Evolutionary conservation across 1,140 invertebrate genomes (phyloP).

Genomic region (Ladona fulva): DNA sequence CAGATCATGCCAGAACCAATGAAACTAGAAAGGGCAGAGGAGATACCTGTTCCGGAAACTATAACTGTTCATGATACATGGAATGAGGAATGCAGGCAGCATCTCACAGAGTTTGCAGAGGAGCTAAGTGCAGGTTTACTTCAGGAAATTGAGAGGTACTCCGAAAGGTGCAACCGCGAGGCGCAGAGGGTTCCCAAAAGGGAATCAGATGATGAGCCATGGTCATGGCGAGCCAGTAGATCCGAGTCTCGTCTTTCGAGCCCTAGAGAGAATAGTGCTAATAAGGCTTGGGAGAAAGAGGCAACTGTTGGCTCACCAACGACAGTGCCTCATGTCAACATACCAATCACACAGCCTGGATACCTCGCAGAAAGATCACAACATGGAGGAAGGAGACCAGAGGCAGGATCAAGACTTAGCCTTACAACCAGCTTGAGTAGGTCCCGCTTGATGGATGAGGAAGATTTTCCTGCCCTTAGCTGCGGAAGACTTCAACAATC

Average conservation of each 20-base stretch:
- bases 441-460: neutral
- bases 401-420: neutral
- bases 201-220: neutral
- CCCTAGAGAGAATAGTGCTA: neutral
- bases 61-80: conserved; percentile 36
- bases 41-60: neutral
- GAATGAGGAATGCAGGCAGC: conserved; percentile 52
- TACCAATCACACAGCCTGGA: neutral
- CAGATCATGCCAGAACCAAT: neutral
- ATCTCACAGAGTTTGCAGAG: conserved; percentile 67
- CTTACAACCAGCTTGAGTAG: neutral
- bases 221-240: neutral
- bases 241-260: neutral
- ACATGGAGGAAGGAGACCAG: neutral
- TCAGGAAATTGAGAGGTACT: conserved; percentile 62
- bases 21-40: neutral
- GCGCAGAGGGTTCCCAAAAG: neutral
- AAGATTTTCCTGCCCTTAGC: neutral
- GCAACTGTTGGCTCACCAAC: neutral
- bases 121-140: conserved; percentile 62
- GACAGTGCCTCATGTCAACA: neutral
- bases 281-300: neutral
- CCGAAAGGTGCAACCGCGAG: conserved; percentile 13
- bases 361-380: neutral
- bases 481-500: neutral